A percentile compares a stretch with the other conserved stretches of the same genome.
Evolutionary conservation across 1,140 invertebrate species (phyloP).

Genomic region (Trichonephila inaurata): DNA sequence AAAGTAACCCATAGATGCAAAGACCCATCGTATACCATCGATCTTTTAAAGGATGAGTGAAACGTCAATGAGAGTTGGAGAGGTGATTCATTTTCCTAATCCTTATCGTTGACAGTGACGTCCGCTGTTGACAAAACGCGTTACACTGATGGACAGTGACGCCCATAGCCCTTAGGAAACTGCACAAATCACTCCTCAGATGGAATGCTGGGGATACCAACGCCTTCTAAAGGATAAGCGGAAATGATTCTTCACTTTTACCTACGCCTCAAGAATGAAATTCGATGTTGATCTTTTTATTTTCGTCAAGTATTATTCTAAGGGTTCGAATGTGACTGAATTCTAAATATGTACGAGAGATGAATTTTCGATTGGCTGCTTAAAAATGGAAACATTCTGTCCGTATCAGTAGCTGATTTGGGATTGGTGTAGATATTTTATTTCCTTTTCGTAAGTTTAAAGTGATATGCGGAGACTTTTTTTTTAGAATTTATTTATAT

Average conservation of each 20-base stretch:
- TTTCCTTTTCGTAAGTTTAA: background rate
- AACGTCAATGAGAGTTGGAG: slow-evolving; percentile 58
- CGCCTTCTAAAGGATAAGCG: background rate
- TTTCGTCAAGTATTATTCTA: slow-evolving; percentile 15
- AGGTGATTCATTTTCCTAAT: slow-evolving; percentile 73
- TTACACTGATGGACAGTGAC: slow-evolving; percentile 59
- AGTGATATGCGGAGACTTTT: too few species aligned
- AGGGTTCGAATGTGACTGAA: slow-evolving; percentile 13
- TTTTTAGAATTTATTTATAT: too few species aligned
- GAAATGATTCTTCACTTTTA: slow-evolving; percentile 39
- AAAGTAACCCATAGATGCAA: slow-evolving; percentile 29
- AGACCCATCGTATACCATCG: slow-evolving; percentile 26
- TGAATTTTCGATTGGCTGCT: background rate
- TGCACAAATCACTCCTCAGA: slow-evolving; percentile 1
- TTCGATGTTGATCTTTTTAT: slow-evolving; percentile 11
- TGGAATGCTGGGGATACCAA: background rate
- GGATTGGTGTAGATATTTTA: background rate
- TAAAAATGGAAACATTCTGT: background rate
- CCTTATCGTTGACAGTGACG: slow-evolving; percentile 58
- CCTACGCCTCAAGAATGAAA: slow-evolving; percentile 20
- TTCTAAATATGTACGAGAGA: background rate
- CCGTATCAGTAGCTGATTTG: background rate
- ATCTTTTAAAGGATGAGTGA: slow-evolving; percentile 70
- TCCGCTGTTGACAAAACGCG: slow-evolving; percentile 71
- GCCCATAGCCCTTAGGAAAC: slow-evolving; percentile 52